Conservation (phyloP, 2,888 invertebrate species). For the Caenorhabditis drosophilae region DNA sequence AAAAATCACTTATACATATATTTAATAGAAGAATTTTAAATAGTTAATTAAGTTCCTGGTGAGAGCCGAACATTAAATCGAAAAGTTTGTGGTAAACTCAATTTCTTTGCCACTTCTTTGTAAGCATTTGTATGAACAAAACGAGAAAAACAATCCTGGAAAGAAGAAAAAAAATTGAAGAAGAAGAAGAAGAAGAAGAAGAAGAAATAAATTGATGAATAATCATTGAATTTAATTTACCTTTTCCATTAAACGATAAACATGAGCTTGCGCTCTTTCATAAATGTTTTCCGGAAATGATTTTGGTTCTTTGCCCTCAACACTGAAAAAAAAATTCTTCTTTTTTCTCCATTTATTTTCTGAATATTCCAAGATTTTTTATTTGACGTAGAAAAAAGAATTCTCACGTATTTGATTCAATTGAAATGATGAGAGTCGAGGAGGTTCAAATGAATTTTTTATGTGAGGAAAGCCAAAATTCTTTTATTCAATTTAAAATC, state of each 20-base stretch:
- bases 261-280: conserved; percentile 57
- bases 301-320: conserved; percentile 47
- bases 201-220: not conserved
- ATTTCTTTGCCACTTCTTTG: conserved; percentile 58
- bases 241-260: conserved; percentile 60
- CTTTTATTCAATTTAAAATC: too few species aligned
- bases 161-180: not conserved
- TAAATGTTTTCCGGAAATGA: conserved; percentile 58
- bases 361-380: too few species aligned
- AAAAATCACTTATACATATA: not conserved
- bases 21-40: not conserved
- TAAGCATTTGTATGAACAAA: conserved; percentile 58
- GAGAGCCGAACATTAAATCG: conserved; percentile 52
- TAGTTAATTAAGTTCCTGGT: conserved; percentile 12
- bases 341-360: too few species aligned
- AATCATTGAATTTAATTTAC: too few species aligned
- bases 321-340: conserved; percentile 35
- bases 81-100: conserved; percentile 57
- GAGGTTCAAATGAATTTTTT: too few species aligned
- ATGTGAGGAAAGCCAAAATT: too few species aligned
- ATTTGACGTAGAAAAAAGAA: too few species aligned
- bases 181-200: not conserved
- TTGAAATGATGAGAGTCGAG: too few species aligned
- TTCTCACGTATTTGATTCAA: too few species aligned
- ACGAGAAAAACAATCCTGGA: conserved; percentile 60